Conservation (phyloP, 2,888 invertebrate genomes). For the Nephrotoma flavescens region DNA sequence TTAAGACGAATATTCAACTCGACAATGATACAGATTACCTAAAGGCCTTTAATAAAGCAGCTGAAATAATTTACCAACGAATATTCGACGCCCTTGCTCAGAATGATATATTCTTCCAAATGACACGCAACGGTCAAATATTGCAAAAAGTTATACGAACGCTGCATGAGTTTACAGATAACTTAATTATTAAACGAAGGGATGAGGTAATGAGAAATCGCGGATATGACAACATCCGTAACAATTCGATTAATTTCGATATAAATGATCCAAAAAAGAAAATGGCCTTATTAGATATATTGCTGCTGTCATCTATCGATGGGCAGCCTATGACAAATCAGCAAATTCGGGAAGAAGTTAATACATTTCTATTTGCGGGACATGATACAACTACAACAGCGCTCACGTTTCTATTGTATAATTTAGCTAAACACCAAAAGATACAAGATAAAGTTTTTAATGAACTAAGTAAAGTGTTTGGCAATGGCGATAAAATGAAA, state of each 20-base stretch:
- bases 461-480: constrained; percentile 32
- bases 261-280: constrained; percentile 39
- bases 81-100: not conserved
- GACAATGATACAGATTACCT: constrained; percentile 55
- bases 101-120: not conserved
- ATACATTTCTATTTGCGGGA: constrained; percentile 58
- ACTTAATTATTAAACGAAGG: constrained; percentile 21
- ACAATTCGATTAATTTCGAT: constrained; percentile 5
- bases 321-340: constrained; percentile 41
- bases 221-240: not conserved
- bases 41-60: constrained; percentile 31
- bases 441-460: constrained; percentile 33
- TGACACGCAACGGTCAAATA: not conserved
- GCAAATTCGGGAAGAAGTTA: constrained; percentile 51
- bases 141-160: constrained; percentile 16
- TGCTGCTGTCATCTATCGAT: constrained; percentile 43
- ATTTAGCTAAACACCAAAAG: constrained; percentile 33
- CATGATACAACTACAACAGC: constrained; percentile 38
- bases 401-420: constrained; percentile 35
- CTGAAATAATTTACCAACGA: not conserved
- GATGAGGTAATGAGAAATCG: not conserved
- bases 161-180: constrained; percentile 25
- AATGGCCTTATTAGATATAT: constrained; percentile 50
- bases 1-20: constrained; percentile 53
- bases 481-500: constrained; percentile 21